Conservation (phyloP, 1,140 invertebrate genomes). For the Holotrichia oblita region DNA sequence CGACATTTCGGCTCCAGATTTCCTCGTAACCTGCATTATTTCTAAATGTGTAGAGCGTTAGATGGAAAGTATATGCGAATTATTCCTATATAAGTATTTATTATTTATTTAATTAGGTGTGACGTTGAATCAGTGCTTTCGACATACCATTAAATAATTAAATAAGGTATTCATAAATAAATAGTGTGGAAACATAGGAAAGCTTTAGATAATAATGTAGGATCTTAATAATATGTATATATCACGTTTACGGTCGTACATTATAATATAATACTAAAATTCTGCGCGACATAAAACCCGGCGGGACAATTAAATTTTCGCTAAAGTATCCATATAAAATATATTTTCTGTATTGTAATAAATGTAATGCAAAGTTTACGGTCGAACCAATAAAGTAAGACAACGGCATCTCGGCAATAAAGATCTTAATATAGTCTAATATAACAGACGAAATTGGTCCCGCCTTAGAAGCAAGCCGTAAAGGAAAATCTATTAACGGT, state of each 20-base stretch:
- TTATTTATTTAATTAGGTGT: too few relatives aligned
- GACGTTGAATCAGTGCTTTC: too few relatives aligned
- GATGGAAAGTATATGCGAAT: too few relatives aligned
- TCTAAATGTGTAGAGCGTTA: background rate
- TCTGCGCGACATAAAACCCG: background rate
- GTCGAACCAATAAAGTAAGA: background rate
- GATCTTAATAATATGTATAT: too few relatives aligned
- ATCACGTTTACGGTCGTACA: background rate
- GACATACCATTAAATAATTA: too few relatives aligned
- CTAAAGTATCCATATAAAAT: background rate
- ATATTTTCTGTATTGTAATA: background rate
- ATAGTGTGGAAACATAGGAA: too few relatives aligned
- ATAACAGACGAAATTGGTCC: background rate
- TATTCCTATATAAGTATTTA: too few relatives aligned
- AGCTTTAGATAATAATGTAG: too few relatives aligned
- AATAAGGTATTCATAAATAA: too few relatives aligned
- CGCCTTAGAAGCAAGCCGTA: background rate
- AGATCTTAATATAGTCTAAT: constrained; percentile 14
- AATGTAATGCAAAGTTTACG: constrained; percentile 19
- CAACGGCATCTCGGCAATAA: background rate
- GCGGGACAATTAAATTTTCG: background rate
- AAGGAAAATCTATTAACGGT: background rate
- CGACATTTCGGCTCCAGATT: constrained; percentile 11
- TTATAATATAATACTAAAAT: background rate
- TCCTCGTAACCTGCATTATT: constrained; percentile 1